Conservation (phyloP, 2,888 invertebrate species). For the Ennomos fuscantarius region DNA sequence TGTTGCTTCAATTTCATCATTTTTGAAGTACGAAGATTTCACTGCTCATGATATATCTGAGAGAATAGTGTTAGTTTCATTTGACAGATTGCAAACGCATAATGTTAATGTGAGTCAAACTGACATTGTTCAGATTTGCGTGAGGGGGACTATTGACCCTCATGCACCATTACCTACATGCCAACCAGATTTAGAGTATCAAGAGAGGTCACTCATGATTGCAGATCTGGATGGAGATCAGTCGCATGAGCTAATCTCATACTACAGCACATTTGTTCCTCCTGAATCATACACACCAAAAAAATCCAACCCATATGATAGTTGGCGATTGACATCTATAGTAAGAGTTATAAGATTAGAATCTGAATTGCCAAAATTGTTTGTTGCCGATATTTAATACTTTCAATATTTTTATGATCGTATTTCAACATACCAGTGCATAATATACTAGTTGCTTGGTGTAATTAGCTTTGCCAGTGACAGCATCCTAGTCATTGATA, state of each 20-base stretch:
- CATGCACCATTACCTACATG: constrained; percentile 79
- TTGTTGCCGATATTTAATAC: constrained; percentile 74
- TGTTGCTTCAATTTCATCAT: constrained; percentile 64
- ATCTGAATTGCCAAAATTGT: constrained; percentile 89
- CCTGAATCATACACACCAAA: constrained; percentile 69
- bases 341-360: constrained; percentile 89
- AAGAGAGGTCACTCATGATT: constrained; percentile 89
- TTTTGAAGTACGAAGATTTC: constrained; percentile 76
- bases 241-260: constrained; percentile 91
- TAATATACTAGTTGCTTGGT: constrained; percentile 51
- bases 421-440: constrained; percentile 30
- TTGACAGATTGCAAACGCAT: constrained; percentile 89
- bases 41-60: constrained; percentile 87
- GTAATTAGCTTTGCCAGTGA: constrained; percentile 56
- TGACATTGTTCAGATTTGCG: constrained; percentile 91
- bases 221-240: constrained; percentile 91
- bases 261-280: constrained; percentile 87
- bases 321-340: constrained; percentile 88
- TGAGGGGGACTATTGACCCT: constrained; percentile 63
- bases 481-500: constrained; percentile 51
- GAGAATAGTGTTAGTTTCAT: constrained; percentile 90
- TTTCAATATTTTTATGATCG: constrained; percentile 16
- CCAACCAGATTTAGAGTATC: constrained; percentile 90
- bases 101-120: constrained; percentile 92
- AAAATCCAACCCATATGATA: constrained; percentile 66